Conservation (phyloP, 2,888 invertebrate genomes). For the Magallana nippona region DNA sequence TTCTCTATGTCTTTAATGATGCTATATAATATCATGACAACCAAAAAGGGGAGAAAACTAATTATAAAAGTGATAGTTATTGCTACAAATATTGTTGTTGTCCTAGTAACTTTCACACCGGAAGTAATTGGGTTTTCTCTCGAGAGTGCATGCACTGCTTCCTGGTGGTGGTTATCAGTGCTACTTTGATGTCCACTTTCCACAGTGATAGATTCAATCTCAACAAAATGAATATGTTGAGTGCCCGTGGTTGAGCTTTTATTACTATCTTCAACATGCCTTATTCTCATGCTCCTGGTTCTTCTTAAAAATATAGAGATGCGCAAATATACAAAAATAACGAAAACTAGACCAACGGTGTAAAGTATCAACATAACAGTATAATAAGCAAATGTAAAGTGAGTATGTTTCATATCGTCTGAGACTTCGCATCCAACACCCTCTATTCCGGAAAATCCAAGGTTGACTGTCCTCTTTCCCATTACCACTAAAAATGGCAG, state of each 20-base stretch:
- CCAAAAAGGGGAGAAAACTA: not conserved
- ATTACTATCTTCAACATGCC: not conserved
- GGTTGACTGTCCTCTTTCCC: conserved; percentile 53
- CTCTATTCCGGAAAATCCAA: conserved; percentile 46
- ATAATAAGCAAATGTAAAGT: conserved; percentile 64
- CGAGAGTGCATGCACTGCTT: too few relatives aligned
- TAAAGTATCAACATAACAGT: conserved; percentile 60
- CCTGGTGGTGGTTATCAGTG: too few relatives aligned
- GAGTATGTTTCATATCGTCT: conserved; percentile 57
- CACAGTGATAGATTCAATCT: too few relatives aligned
- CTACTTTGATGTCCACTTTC: too few relatives aligned
- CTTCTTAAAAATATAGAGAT: conserved; percentile 57
- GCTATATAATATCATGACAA: not conserved
- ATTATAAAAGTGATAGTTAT: not conserved
- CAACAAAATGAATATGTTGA: too few relatives aligned
- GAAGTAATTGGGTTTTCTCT: not conserved
- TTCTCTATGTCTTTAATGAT: not conserved
- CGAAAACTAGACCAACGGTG: conserved; percentile 59
- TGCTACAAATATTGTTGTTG: not conserved
- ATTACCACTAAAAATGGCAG: conserved; percentile 63
- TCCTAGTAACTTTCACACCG: not conserved
- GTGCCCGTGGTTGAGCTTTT: not conserved
- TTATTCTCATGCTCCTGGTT: conserved; percentile 51
- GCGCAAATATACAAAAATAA: conserved; percentile 61
- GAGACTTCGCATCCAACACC: conserved; percentile 63